Percentiles rank a stretch among this genome's conserved stretches.
Evolutionary conservation across 2,888 invertebrate genomes (phyloP).

Genomic region (Bimastos eiseni): DNA sequence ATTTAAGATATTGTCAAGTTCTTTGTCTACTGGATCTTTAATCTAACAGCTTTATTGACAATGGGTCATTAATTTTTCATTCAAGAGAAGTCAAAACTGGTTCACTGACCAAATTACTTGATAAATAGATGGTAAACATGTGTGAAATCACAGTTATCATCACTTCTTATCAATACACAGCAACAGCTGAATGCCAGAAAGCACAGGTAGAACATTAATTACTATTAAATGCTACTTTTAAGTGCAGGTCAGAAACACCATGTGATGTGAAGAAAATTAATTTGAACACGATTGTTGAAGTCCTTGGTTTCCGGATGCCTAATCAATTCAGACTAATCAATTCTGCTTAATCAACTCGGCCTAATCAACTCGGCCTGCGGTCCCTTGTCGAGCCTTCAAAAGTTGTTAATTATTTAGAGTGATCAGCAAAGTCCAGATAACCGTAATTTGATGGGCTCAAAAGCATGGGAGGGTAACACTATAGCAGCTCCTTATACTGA

Average conservation of each 20-base stretch:
- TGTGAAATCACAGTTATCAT: not conserved
- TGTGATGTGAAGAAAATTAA: not conserved
- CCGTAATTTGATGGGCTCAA: not conserved
- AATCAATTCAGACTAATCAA: not conserved
- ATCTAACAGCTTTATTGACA: not conserved
- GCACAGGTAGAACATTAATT: not conserved
- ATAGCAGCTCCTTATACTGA: not conserved
- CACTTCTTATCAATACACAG: conserved; percentile 1
- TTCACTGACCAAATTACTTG: not conserved
- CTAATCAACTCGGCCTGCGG: not conserved
- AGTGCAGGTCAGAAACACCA: not conserved
- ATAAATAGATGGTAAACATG: not conserved
- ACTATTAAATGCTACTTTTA: not conserved
- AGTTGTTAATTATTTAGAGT: not conserved
- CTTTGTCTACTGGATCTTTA: not conserved
- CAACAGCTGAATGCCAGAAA: not conserved
- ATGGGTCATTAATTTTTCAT: not conserved
- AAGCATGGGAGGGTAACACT: not conserved
- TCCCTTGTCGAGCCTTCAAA: not conserved
- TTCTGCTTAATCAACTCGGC: not conserved
- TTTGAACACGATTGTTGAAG: not conserved
- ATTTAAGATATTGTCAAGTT: not conserved
- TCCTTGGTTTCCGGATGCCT: not conserved
- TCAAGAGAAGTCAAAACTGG: not conserved
- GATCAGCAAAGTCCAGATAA: not conserved